A percentile compares a stretch with the other conserved stretches of the same genome.
Conservation (phyloP, 2,113 vertebrate genomes). For the Callipepla californica region DNA sequence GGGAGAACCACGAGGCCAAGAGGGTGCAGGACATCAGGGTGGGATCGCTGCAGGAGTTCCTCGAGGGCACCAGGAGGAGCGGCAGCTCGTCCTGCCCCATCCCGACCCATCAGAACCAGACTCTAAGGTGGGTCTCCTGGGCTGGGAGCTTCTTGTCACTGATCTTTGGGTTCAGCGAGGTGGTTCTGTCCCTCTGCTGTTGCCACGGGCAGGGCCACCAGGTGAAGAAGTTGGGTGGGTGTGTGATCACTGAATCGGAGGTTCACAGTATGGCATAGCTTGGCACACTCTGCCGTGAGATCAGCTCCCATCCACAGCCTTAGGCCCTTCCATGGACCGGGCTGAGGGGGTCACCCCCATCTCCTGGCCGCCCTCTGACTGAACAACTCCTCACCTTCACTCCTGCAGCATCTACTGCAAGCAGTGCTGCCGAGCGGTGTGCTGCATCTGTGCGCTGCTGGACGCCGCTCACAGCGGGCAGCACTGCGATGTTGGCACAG, state of each 20-base stretch:
- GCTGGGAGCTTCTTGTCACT: neutral
- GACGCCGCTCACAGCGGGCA: slow-evolving; percentile 51
- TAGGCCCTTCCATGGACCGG: too few species aligned
- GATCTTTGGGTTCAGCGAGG: neutral
- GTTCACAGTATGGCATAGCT: neutral
- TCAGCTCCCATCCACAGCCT: too few species aligned
- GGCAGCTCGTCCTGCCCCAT: slow-evolving; percentile 66
- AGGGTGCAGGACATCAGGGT: slow-evolving; percentile 38
- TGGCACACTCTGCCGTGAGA: neutral
- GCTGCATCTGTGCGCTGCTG: slow-evolving; percentile 67
- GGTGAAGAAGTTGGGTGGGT: neutral
- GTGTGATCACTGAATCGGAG: neutral
- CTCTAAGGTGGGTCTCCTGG: neutral
- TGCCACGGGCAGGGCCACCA: neutral
- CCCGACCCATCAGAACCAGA: neutral
- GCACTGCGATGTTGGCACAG: slow-evolving; percentile 50
- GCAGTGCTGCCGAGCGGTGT: slow-evolving; percentile 47
- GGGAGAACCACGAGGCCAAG: slow-evolving; percentile 31
- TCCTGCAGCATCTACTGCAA: slow-evolving; percentile 69
- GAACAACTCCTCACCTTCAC: neutral
- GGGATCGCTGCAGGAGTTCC: slow-evolving; percentile 48
- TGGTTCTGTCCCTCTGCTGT: neutral
- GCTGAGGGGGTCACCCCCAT: too few species aligned
- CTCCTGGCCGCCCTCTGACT: too few species aligned
- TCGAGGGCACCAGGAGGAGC: neutral